phyloP scores from a whole-genome alignment of 92 coral and sea anemone genomes.

The Zoanthus sansibaricus region DNA sequence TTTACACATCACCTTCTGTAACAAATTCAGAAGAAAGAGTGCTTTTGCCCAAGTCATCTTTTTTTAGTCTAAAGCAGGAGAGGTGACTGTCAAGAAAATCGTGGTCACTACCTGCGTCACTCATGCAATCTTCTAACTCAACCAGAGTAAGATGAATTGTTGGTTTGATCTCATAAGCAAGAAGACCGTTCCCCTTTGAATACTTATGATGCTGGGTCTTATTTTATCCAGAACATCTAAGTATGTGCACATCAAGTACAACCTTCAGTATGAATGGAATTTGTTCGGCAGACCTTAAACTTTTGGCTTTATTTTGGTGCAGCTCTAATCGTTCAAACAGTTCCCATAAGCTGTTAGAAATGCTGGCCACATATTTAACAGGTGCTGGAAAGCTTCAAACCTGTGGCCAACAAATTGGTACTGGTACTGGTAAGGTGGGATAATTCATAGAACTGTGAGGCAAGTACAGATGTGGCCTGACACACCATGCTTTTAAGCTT shows the following conservation, averaged over 20 bases:
- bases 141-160: not conserved
- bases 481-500: not conserved
- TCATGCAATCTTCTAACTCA: conserved; percentile 9
- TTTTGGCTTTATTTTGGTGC: conserved; percentile 9
- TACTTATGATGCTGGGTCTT: conserved; percentile 33
- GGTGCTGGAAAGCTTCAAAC: not conserved
- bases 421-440: not conserved
- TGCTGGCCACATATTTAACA: conserved; percentile 25
- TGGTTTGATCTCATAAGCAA: conserved; percentile 18
- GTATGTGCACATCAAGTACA: conserved; percentile 14
- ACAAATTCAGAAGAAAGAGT: conserved; percentile 22
- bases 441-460: not conserved
- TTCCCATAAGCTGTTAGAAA: conserved; percentile 24
- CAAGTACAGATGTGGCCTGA: not conserved
- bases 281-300: conserved; percentile 17
- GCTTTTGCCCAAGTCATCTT: conserved; percentile 15
- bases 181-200: conserved; percentile 27
- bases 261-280: conserved; percentile 9
- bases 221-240: conserved; percentile 26
- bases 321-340: conserved; percentile 13
- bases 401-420: conserved; percentile 22
- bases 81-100: conserved; percentile 33
- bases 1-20: conserved; percentile 26
- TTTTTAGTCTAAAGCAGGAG: not conserved
- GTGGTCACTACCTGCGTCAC: not conserved